Evolutionary conservation across 2,113 vertebrate species (phyloP).

Genomic region (Fulmarus glacialis): DNA sequence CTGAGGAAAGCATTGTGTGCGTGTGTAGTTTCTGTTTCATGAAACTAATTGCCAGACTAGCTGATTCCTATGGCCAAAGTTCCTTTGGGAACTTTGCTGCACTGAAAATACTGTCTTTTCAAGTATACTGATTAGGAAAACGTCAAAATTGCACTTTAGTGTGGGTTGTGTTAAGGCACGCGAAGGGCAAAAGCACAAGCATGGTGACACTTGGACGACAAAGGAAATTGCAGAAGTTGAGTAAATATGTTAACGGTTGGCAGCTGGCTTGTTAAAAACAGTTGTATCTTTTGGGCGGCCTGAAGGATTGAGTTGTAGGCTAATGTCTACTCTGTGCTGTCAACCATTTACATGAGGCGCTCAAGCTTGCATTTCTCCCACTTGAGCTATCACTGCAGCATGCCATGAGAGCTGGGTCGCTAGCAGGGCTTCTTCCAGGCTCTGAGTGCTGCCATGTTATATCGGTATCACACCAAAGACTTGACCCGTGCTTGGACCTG

Average conservation of each 20-base stretch:
- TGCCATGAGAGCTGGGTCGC: background rate
- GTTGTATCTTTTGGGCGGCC: background rate
- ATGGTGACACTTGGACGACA: background rate
- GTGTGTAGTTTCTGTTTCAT: background rate
- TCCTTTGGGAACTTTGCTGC: background rate
- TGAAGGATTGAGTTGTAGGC: background rate
- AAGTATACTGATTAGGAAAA: background rate
- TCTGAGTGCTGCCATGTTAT: rapidly evolving
- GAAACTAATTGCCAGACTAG: background rate
- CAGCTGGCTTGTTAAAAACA: background rate
- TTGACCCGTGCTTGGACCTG: background rate
- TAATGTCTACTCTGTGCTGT: background rate
- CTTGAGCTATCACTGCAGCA: background rate
- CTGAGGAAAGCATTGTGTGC: background rate
- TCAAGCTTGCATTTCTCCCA: background rate
- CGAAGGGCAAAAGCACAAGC: background rate
- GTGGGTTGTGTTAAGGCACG: background rate
- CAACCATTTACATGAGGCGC: background rate
- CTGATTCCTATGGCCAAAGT: background rate
- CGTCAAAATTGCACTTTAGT: background rate
- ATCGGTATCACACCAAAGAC: background rate
- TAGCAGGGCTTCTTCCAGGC: background rate
- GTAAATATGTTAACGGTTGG: background rate
- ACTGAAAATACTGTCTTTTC: background rate
- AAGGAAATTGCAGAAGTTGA: background rate